phyloP scores from a whole-genome alignment of 2,113 vertebrate genomes.

The Suricata suricatta region DNA sequence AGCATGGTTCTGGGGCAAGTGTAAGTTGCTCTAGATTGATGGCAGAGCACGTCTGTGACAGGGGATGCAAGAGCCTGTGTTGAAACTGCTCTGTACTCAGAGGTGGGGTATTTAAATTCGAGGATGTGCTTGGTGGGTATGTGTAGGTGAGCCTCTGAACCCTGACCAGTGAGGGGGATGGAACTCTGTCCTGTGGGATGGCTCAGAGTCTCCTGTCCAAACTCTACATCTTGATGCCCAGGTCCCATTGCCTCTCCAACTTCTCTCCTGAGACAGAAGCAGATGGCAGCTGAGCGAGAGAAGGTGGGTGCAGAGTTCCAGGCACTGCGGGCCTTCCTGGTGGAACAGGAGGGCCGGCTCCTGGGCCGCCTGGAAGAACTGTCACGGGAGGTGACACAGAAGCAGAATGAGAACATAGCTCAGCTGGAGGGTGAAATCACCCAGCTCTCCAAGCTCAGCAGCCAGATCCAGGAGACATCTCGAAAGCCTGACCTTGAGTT shows the following conservation, averaged over 20 bases:
- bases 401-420: conserved; percentile 85
- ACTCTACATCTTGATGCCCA: background rate
- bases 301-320: conserved; percentile 83
- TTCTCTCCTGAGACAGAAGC: conserved; percentile 65
- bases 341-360: conserved; percentile 83
- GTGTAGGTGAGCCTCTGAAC: background rate
- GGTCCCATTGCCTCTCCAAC: background rate
- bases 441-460: conserved; percentile 83
- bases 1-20: background rate
- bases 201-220: background rate
- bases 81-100: background rate
- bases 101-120: background rate
- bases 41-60: background rate
- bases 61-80: background rate
- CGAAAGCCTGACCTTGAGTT: conserved; percentile 82
- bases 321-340: conserved; percentile 82
- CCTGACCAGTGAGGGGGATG: background rate
- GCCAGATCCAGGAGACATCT: conserved; percentile 84
- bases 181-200: background rate
- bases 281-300: conserved; percentile 76
- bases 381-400: conserved; percentile 79
- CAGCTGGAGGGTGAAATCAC: conserved; percentile 82
- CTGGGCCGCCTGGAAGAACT: conserved; percentile 84
- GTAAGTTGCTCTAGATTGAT: background rate
- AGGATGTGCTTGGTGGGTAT: background rate